Evolutionary conservation across 1,140 invertebrate species (phyloP), one percentile per base, ranked within the genome.

Genomic region (Drosophila gunungcola): DNA sequence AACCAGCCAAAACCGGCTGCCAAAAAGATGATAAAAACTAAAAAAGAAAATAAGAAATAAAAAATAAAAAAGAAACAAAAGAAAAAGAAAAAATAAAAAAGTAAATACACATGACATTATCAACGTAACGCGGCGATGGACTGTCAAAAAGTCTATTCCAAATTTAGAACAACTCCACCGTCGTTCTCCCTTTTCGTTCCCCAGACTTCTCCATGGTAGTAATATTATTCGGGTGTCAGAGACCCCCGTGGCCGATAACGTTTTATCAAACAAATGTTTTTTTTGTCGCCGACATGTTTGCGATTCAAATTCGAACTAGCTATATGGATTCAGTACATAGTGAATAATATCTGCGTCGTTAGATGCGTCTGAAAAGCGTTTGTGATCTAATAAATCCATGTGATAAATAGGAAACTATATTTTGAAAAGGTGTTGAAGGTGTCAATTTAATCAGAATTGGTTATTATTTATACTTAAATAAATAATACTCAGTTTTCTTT

Each of bases 111-210:
- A 51, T 51, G 2, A 7, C 25, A 48, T 29, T 48, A 48, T 85
- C 67, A 57, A 68, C 42, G 63, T 80, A 68, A 84, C 73, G 81
- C 80, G 84, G 42, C 67, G 68, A 73, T 65, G 56, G 45, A 53
- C 60, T 80, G 63, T 58, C 73, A 77, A 77, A 79, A 64, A 46
- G 13, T 39, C 45, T 34, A 3, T 34, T 57, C 62, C 46, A 68
- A 78, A 64, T 76, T 70, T 80, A 63, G 78, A 80, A 6, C 11
- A 25, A 42, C 65, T 36, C 39, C 39, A 53, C 10, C 21, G 13
- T 25, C 52, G 32, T 38, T 64, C 42, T 52, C 45, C 57, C 45
- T 29, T 39, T 16, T 25, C 57, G 27, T 7, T 12, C 61, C 64
- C 36, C 48, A 43, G 32, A 48, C 54, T 34, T 41, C 32, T n/a